Evolutionary conservation across 1,140 invertebrate species (phyloP).

Genomic region (Ceratina calcarata): DNA sequence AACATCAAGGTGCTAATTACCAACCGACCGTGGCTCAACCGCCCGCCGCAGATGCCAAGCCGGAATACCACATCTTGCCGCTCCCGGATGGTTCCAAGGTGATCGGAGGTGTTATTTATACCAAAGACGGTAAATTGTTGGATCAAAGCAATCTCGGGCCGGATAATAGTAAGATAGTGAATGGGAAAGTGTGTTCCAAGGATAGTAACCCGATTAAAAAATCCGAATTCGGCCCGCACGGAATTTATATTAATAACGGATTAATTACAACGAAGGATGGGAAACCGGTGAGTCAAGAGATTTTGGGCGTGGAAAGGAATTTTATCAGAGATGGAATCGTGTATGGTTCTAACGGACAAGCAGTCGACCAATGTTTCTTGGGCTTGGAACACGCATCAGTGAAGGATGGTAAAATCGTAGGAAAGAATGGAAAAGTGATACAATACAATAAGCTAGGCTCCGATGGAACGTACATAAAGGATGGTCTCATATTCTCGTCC

Average conservation of each 20-base stretch:
- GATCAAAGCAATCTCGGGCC: conserved; percentile 73
- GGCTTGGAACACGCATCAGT: conserved; percentile 69
- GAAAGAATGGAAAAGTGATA: conserved; percentile 75
- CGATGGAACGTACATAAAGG: conserved; percentile 75
- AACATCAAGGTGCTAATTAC: conserved; percentile 41
- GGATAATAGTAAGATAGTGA: conserved; percentile 68
- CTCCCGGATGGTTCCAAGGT: conserved; percentile 71
- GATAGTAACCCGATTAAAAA: conserved; percentile 74
- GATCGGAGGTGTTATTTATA: conserved; percentile 73
- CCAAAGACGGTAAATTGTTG: conserved; percentile 72
- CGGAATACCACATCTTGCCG: conserved; percentile 71
- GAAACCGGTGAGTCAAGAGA: conserved; percentile 72
- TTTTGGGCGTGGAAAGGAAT: conserved; percentile 72
- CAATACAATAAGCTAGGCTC: conserved; percentile 67
- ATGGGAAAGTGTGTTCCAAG: conserved; percentile 73
- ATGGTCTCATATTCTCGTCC: conserved; percentile 73
- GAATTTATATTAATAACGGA: conserved; percentile 70
- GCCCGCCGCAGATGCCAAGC: conserved; percentile 54
- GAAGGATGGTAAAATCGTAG: conserved; percentile 74
- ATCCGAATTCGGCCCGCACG: conserved; percentile 74
- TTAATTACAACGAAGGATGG: conserved; percentile 76
- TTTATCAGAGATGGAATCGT: conserved; percentile 73
- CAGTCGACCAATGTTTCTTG: conserved; percentile 65
- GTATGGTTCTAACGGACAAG: conserved; percentile 62
- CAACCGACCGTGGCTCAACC: conserved; percentile 44